Evolutionary conservation across 2,797 vertebrate species (phyloP).

Genomic region (Sarcoramphus papa): DNA sequence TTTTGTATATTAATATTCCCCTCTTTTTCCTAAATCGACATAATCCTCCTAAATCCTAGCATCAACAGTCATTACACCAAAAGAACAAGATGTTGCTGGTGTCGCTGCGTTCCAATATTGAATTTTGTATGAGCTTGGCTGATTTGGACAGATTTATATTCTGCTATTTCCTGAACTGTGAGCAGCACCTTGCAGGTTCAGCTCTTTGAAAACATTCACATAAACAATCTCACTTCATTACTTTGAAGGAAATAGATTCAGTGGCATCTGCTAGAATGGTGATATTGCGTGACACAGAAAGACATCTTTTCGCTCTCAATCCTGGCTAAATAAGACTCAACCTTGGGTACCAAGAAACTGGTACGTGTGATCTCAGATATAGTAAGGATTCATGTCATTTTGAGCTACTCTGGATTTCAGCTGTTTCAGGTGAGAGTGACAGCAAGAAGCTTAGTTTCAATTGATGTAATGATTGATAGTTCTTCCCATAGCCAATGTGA

Average conservation of each 20-base stretch:
- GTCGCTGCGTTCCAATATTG: constrained; percentile 27
- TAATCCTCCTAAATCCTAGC: constrained; percentile 74
- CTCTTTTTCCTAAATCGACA: constrained; percentile 69
- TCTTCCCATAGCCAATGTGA: neutral
- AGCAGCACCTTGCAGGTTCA: constrained; percentile 69
- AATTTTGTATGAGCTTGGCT: constrained; percentile 60
- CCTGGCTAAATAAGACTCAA: neutral
- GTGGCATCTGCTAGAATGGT: constrained; percentile 34
- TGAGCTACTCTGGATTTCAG: neutral
- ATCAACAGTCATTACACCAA: constrained; percentile 73
- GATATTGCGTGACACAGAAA: neutral
- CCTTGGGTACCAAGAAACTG: neutral
- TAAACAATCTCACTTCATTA: constrained; percentile 65
- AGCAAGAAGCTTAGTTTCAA: neutral
- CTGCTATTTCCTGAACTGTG: constrained; percentile 71
- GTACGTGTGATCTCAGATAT: neutral
- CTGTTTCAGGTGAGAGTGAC: neutral
- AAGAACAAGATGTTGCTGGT: constrained; percentile 72
- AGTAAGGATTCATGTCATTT: neutral
- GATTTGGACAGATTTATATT: constrained; percentile 72
- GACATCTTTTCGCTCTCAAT: neutral
- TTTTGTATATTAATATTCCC: constrained; percentile 77
- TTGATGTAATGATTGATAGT: neutral
- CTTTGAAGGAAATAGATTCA: constrained; percentile 44
- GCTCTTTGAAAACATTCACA: constrained; percentile 62